phyloP scores from a whole-genome alignment of 2,113 vertebrate species.

The Marmota monax region DNA sequence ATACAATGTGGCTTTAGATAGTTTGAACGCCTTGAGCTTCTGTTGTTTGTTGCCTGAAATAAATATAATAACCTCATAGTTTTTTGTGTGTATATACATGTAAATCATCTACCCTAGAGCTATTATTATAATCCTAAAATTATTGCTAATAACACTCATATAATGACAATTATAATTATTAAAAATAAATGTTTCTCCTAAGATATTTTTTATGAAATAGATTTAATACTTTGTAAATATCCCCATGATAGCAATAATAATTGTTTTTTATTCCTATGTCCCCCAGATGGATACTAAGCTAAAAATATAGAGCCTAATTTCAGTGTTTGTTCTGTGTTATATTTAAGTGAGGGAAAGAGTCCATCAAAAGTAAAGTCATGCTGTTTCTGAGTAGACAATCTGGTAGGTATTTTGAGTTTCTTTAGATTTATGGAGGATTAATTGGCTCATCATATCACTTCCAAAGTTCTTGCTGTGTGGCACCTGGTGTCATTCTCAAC shows the following conservation, averaged over 20 bases:
- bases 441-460: neutral
- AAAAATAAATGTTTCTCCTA: neutral
- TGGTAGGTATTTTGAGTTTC: constrained; percentile 22
- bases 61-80: neutral
- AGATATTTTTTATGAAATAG: neutral
- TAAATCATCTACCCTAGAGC: neutral
- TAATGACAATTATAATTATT: neutral
- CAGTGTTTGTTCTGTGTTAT: neutral
- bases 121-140: neutral
- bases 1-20: neutral
- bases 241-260: neutral
- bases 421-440: neutral
- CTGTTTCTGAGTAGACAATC: neutral
- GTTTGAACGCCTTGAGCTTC: neutral
- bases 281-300: neutral
- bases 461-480: constrained; percentile 8
- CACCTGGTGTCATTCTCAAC: neutral
- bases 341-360: neutral
- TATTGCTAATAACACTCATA: neutral
- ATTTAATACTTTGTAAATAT: neutral
- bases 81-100: neutral
- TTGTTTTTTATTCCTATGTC: neutral
- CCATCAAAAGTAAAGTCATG: neutral
- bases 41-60: neutral
- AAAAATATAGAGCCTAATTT: neutral